Base-by-base conservation (phyloP, 2,113 vertebrate species). In the Platycercus adscitus region DNA sequence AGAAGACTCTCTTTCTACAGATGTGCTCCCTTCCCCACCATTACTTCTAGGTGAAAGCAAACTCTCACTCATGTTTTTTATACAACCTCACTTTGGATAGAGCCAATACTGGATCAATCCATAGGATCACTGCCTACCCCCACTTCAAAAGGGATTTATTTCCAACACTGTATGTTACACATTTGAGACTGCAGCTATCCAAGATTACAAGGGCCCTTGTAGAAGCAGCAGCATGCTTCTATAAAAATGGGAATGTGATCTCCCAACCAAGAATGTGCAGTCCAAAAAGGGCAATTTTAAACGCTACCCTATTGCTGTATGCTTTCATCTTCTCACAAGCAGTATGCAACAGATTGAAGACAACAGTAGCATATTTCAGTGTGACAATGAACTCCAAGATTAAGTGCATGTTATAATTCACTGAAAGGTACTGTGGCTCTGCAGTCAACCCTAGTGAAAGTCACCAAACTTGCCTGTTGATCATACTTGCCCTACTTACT, bases 401-500 rank as follows among this genome's bases (percentile, higher is more conserved):
- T 31, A 87, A 61, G 26, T 16, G n/a, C 25, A 25, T 25, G 8
- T 81, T 58, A 26, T 50, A 25, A 26, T n/a, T 77, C 50, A 52
- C 39, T 7, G 19, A 66, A 66, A 0, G 2, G 10, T 65, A 66
- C 46, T 65, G 19, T 3, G 11, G n/a, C 35, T 70, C 39, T 84
- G 70, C 65, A 47, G 16, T 6, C 89, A 91, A 37, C 15, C 15
- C 50, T 33, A 61, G 9, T 6, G 31, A 58, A 81, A 89, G n/a
- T 13, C 81, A 71, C 31, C 49, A 71, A 37, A 33, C 26, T 24
- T 81, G 17, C 31, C 39, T 39, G 6, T 13, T 19, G 35, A 58
- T 35, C 1, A 0, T 24, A 56, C 1, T 0, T 64, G 16, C 13
- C 35, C 52, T 49, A 10, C 39, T 19, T 60, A 12, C 17, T 43